Base-by-base conservation (phyloP, 2,888 invertebrate genomes). In the Aethes cnicana region DNA sequence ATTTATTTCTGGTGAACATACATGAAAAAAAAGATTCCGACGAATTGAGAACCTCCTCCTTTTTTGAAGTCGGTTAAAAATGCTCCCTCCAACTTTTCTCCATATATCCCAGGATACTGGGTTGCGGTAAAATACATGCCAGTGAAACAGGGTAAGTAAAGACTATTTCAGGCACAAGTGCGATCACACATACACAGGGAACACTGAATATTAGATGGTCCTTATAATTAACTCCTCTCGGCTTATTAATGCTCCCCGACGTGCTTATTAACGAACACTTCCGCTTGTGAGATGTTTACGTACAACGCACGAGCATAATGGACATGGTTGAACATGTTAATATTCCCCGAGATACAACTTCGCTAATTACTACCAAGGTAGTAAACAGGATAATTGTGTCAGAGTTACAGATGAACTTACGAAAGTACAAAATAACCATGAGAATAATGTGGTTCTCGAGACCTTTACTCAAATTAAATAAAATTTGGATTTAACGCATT, bases 201-300 rank as follows among this genome's bases (percentile, higher is more conserved):
- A 53, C 55, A 56, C 61, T 42, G 58, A 63, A 61, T 62, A 66
- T 61, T 66, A 53, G 57, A 58, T 62, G 57, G 48, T 56, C 57
- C 63, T 56, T 65, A 62, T 66, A 65, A 66, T 64, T 64, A 64
- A 61, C 59, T 43, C 57, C 72, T 69, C 62, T 58, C 61, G 62
- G 69, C 69, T 69, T 74, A 80, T 81, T 77, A 77, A 76, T 62
- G 61, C 70, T 66, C 64, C 69, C 69, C 69, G 74, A 69, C 59
- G 63, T 62, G 66, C 70, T 70, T 73, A 74, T 74, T 76, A 77
- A 61, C 66, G 57, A 60, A 44, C 57, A 65, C 69, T 73, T 73
- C 75, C 77, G 67, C 50, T 65, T 8, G 32, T 41, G 49, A 60
- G 57, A 66, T 61, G 63, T 61, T 68, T 65, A 66, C 62, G 58